Conservation (phyloP, 2,797 vertebrate species). For the Heteromormyrus szaboi region DNA sequence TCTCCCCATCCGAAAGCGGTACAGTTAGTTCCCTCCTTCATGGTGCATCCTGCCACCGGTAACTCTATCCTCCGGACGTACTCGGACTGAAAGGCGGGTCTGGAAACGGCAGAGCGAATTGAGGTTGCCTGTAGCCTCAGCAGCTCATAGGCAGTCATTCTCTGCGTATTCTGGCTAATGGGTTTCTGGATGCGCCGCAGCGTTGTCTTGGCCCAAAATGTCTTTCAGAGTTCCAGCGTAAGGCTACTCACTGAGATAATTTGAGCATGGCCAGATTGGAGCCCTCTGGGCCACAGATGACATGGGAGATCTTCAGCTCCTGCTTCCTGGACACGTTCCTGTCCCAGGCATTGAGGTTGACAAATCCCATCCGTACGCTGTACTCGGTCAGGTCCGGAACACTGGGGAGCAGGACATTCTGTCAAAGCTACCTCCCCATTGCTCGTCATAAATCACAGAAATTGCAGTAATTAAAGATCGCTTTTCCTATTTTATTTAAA, state of each 20-base stretch:
- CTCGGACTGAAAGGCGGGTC: slow-evolving; percentile 76
- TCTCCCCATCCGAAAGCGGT: slow-evolving; percentile 96
- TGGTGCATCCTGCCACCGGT: slow-evolving; percentile 84
- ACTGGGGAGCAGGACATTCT: slow-evolving; percentile 47
- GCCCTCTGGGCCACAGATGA: slow-evolving; percentile 85
- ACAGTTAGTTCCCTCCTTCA: slow-evolving; percentile 82
- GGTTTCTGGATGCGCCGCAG: background rate
- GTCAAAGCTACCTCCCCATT: background rate
- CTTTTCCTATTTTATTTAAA: background rate
- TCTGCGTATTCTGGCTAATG: background rate
- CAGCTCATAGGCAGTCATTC: background rate
- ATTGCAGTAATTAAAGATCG: background rate
- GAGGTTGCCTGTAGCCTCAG: background rate
- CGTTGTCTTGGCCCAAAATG: background rate
- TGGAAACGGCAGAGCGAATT: slow-evolving; percentile 47
- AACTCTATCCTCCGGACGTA: slow-evolving; percentile 81
- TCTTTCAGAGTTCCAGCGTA: background rate
- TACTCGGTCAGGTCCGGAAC: slow-evolving; percentile 87
- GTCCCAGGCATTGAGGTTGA: slow-evolving; percentile 73
- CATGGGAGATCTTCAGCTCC: slow-evolving; percentile 79
- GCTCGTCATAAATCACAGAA: background rate
- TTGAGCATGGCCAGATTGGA: slow-evolving; percentile 86
- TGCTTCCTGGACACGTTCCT: slow-evolving; percentile 72
- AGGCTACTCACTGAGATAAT: slow-evolving; percentile 72
- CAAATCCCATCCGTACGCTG: slow-evolving; percentile 83